Evolutionary conservation across 2,888 invertebrate genomes (phyloP).

Genomic region (Cheilosia vulpina): DNA sequence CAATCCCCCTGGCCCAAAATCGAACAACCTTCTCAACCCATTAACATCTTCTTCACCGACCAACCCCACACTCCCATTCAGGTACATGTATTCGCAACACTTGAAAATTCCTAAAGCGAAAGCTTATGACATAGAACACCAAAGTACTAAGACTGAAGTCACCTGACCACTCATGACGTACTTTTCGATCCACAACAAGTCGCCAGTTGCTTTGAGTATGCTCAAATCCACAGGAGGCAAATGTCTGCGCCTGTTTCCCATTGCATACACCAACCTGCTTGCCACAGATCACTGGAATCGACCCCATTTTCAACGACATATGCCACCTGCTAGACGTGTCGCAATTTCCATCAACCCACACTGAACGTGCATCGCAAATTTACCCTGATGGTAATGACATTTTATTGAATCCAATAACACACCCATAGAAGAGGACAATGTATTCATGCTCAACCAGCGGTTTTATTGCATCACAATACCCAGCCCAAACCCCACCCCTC

Average conservation of each 20-base stretch:
- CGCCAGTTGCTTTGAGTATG: too few relatives aligned
- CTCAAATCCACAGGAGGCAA: too few relatives aligned
- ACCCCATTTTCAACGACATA: conserved; percentile 7
- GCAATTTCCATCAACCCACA: conserved; percentile 38
- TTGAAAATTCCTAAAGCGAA: too few relatives aligned
- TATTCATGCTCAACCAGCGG: conserved; percentile 37
- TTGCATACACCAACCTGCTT: neutral
- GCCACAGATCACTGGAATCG: neutral
- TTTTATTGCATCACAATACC: conserved; percentile 56
- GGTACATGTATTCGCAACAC: too few relatives aligned
- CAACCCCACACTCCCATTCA: too few relatives aligned
- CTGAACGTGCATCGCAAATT: conserved; percentile 44
- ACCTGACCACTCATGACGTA: too few relatives aligned
- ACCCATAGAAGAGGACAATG: conserved; percentile 54
- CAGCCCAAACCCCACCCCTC: neutral
- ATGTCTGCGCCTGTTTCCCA: neutral
- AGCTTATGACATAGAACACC: too few relatives aligned
- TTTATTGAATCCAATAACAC: conserved; percentile 68
- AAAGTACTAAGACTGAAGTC: too few relatives aligned
- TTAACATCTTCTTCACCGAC: too few relatives aligned
- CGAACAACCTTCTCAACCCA: too few relatives aligned
- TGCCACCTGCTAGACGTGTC: conserved; percentile 70
- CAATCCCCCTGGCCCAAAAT: too few relatives aligned
- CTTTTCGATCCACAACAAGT: too few relatives aligned
- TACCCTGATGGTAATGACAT: conserved; percentile 62